phyloP scores from a whole-genome alignment of 2,888 invertebrate genomes.

The Eupithecia inturbata region DNA sequence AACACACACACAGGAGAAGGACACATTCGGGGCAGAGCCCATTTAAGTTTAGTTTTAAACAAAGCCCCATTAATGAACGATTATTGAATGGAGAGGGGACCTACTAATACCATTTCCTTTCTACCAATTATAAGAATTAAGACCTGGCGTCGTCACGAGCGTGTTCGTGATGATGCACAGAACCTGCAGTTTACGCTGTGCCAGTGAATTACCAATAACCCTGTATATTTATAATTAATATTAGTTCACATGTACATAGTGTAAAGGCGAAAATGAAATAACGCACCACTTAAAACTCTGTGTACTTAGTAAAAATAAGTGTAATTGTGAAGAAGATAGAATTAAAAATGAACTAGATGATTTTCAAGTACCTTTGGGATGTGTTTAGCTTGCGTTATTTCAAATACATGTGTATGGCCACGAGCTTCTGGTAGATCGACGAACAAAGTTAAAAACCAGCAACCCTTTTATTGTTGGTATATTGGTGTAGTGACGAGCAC shows the following conservation, averaged over 20 bases:
- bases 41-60: no score
- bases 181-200: no score
- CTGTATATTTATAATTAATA: neutral
- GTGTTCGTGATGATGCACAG: no score
- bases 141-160: no score
- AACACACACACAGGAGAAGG: no score
- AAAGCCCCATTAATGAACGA: no score
- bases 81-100: no score
- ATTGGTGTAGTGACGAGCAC: constrained; percentile 8
- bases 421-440: neutral
- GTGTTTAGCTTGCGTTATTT: constrained; percentile 1
- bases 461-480: neutral
- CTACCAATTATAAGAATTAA: no score
- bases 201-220: no score
- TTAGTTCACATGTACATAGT: neutral
- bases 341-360: neutral
- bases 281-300: neutral
- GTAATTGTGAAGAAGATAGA: no score
- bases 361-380: neutral
- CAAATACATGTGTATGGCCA: neutral
- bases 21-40: no score
- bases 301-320: neutral
- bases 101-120: no score
- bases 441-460: neutral
- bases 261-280: neutral